Evolutionary conservation across 2,797 vertebrate species (phyloP), one percentile per base, ranked within the genome.

Genomic region (Gymnopithys bicolor): DNA sequence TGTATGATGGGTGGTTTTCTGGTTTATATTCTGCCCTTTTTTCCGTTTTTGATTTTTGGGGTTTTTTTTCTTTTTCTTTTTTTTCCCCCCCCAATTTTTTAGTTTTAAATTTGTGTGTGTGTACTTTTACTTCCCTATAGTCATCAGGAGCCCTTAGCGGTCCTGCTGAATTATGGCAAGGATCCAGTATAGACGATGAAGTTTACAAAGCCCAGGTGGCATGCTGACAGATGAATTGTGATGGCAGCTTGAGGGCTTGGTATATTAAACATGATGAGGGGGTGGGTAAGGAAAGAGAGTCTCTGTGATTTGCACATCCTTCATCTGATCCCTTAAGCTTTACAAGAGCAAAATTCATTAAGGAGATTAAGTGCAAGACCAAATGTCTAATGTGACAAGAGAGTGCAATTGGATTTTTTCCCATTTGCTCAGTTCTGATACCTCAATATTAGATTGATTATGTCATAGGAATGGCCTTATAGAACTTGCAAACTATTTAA

Each of bases 141-240:
- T 62, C n/a, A 62, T 46, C 19, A 92, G 30, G 30, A 84, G 3
- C 15, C 3, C 5, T 75, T 55, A 55, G 32, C 32, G 7, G 43
- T 64, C 35, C 56, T 82, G 49, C 32, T 89, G 68, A 49, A 71
- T 64, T 87, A 62, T 91, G 82, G 71, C 69, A 87, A 51, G 13
- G 49, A 71, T 84, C 76, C 69, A 94, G 32, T 15, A 51, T 5
- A 68, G 46, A 39, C 2, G 1, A 13, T 83, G 70, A 85, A 74
- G 78, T 92, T 95, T 95, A 93, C 71, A 94, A 95, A 95, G 35
- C 75, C 81, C 86, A 90, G 78, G 84, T 94, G 78, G 70, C 60
- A 62, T 9, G 15, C 9, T 90, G 68, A 85, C 56, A 85, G 84
- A 89, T 82, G 80, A 95, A 94, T 85, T 93, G 48, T 33, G 35